Conservation (phyloP, 2,113 vertebrate genomes). For the Tetrao urogallus region DNA sequence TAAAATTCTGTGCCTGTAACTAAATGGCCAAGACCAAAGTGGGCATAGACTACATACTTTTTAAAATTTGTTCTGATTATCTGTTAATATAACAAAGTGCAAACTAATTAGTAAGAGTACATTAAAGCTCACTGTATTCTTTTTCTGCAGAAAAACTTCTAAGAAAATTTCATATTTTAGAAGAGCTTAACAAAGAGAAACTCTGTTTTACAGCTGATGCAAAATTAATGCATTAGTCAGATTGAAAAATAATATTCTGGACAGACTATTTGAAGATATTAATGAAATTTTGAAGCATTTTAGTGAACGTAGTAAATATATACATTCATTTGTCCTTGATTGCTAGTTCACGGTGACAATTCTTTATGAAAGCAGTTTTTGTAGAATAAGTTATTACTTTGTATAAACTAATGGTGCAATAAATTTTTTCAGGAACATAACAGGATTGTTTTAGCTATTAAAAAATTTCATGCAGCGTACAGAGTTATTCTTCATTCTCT, state of each 20-base stretch:
- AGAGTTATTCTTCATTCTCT: neutral
- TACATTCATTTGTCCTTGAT: slow-evolving; percentile 30
- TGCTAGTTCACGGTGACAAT: neutral
- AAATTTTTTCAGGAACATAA: neutral
- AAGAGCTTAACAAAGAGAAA: slow-evolving; percentile 46
- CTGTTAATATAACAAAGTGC: slow-evolving; percentile 54
- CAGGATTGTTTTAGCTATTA: slow-evolving; percentile 16
- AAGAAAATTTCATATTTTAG: neutral
- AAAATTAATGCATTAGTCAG: slow-evolving; percentile 35
- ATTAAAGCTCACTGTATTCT: slow-evolving; percentile 35
- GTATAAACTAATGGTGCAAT: neutral
- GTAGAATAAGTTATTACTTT: slow-evolving; percentile 15
- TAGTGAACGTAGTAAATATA: neutral
- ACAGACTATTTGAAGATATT: neutral
- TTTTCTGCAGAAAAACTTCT: slow-evolving; percentile 9
- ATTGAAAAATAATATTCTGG: slow-evolving; percentile 39
- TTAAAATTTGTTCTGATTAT: slow-evolving; percentile 49
- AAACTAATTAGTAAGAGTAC: slow-evolving; percentile 57
- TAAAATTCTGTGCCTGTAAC: slow-evolving; percentile 61
- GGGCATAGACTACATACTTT: neutral
- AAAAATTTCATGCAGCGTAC: neutral
- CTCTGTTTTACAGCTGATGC: neutral
- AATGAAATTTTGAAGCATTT: slow-evolving; percentile 45
- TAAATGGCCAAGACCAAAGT: slow-evolving; percentile 49
- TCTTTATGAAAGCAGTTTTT: slow-evolving; percentile 35